Evolutionary conservation across 2,888 invertebrate species (phyloP), one percentile per base, ranked within the genome.

Genomic region (Antheraea yamamai): DNA sequence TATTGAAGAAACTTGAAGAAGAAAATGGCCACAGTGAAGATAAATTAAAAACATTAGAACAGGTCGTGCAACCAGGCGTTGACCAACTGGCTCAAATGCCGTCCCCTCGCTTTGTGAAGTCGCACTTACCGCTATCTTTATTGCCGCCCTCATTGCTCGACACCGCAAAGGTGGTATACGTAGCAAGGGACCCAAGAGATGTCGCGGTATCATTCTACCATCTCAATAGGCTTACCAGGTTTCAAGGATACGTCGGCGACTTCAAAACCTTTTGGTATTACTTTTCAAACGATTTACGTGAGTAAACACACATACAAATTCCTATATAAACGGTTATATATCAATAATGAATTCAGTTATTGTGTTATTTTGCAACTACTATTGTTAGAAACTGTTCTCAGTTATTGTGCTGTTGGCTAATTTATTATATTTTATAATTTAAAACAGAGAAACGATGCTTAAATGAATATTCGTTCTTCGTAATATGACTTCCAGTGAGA

Each of bases 141-240:
- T 86, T 98, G 61, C 97, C 97, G 0, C 96, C 96, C 0, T 92
- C 94, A 77, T 88, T 97, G 10, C 89, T 96, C 75, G 92, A 96
- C 26, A 83, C 85, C 74, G 87, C 93, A 39, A 89, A 97, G 96
- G 92, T 98, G 35, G 96, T 98, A 72, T 98, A 98, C 84, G 96
- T 98, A 0, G 97, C 97, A 0, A 95, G 98, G 75, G 97, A 98
- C 90, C 98, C 98, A 0, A 97, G 97, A 87, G 98, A 98, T 88
- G 97, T 98, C 0, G 96, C 96, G 0, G 97, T 98, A 0, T 98
- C 98, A 0, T 98, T 96, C 89, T 98, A 97, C 84, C 97, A 98
- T 87, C 95, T 98, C 73, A 97, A 97, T 87, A 95, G 96, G 74
- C 89, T 96, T 0, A 96, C 96, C 79, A 95, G 96, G 74, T 97